Evolutionary conservation across 2,888 invertebrate genomes (phyloP).

Genomic region (Ectemnius cavifrons): DNA sequence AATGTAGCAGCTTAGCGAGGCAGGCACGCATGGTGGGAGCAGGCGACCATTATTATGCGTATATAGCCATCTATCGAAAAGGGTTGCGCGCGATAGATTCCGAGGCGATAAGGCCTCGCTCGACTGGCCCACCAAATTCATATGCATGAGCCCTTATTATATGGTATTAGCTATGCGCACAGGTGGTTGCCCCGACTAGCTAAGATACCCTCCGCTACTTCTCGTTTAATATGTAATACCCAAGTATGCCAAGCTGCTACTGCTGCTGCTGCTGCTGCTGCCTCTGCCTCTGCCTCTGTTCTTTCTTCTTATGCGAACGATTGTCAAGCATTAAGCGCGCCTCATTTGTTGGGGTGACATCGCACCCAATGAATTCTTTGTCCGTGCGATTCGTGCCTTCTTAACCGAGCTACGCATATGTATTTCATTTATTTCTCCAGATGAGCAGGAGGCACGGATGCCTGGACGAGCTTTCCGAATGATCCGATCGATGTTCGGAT

Average conservation of each 20-base stretch:
- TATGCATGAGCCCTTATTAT: constrained; percentile 76
- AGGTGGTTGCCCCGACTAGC: constrained; percentile 73
- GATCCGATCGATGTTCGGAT: too few relatives aligned
- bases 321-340: constrained; percentile 46
- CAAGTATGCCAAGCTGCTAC: constrained; percentile 59
- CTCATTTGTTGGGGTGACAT: constrained; percentile 9
- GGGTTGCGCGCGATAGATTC: constrained; percentile 71
- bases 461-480: too few relatives aligned
- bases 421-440: constrained; percentile 25
- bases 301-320: constrained; percentile 16
- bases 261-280: constrained; percentile 25
- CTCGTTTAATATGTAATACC: constrained; percentile 67
- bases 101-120: constrained; percentile 67
- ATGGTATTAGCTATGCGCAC: constrained; percentile 77
- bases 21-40: constrained; percentile 42
- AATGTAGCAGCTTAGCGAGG: constrained; percentile 35
- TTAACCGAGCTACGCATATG: constrained; percentile 20
- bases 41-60: constrained; percentile 45
- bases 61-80: constrained; percentile 51
- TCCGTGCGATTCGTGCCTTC: constrained; percentile 30
- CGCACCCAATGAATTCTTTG: constrained; percentile 40
- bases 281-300: not conserved
- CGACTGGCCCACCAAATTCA: constrained; percentile 73
- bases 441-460: not conserved
- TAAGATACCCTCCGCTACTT: constrained; percentile 51